phyloP scores from a whole-genome alignment of 2,888 invertebrate genomes.

The Chrysomela aeneicollis region DNA sequence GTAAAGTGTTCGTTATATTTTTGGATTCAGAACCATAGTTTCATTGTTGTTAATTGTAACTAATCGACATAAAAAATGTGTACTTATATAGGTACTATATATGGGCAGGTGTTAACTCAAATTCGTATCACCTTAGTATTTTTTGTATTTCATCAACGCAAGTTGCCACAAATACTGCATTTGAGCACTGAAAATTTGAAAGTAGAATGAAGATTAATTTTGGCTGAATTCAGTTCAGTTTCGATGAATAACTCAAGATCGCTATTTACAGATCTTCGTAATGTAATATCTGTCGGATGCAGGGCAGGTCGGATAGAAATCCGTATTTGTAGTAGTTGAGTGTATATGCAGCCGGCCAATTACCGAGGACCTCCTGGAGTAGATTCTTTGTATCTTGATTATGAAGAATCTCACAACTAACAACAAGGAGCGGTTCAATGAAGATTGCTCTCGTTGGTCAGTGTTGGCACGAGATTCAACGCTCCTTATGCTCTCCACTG shows the following conservation, averaged over 20 bases:
- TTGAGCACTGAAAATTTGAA: too few species aligned
- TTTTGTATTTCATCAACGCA: too few species aligned
- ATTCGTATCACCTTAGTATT: too few species aligned
- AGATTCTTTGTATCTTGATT: slow-evolving; percentile 2
- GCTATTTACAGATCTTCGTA: slow-evolving; percentile 19
- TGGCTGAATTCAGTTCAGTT: background rate
- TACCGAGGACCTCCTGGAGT: slow-evolving; percentile 15
- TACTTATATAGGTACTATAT: too few species aligned
- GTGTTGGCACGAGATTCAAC: background rate
- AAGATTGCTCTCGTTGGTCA: background rate
- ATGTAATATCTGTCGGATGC: slow-evolving; percentile 22
- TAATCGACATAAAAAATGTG: too few species aligned
- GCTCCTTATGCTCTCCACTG: too few species aligned
- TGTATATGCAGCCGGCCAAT: slow-evolving; percentile 28
- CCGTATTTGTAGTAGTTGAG: slow-evolving; percentile 23
- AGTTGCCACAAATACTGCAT: too few species aligned
- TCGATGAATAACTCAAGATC: slow-evolving; percentile 19
- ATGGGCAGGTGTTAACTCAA: too few species aligned
- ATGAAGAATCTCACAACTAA: slow-evolving; percentile 4
- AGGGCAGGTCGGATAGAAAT: slow-evolving; percentile 24
- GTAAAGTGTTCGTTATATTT: too few species aligned
- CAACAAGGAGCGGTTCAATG: background rate
- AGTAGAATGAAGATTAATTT: background rate
- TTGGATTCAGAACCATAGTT: too few species aligned
- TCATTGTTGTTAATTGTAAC: too few species aligned